phyloP scores from a whole-genome alignment of 2,113 vertebrate species.

The Apaloderma vittatum region DNA sequence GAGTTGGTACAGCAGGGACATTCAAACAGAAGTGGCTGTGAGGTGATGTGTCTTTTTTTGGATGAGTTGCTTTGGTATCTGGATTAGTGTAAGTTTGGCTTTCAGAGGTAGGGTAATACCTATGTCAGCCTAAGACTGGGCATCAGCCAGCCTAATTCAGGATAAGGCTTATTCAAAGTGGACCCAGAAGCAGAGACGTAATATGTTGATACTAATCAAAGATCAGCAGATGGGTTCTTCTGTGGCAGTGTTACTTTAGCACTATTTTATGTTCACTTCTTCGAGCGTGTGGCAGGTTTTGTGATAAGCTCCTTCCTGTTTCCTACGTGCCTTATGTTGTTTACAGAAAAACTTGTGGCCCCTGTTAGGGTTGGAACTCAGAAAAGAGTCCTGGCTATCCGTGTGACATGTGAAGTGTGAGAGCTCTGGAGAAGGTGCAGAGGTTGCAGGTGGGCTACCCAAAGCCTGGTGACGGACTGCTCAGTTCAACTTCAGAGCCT shows the following conservation, averaged over 20 bases:
- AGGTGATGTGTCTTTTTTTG: neutral
- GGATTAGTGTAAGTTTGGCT: slow-evolving; percentile 18
- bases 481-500: neutral
- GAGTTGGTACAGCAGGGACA: neutral
- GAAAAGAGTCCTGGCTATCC: neutral
- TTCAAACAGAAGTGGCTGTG: neutral
- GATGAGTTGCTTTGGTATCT: neutral
- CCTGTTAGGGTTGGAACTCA: neutral
- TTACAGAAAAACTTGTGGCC: neutral
- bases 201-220: neutral
- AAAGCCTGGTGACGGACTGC: neutral
- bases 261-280: neutral
- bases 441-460: accelerated
- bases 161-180: neutral
- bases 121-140: neutral
- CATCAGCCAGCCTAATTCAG: slow-evolving; percentile 35
- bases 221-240: neutral
- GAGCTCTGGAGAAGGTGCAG: neutral
- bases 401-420: accelerated
- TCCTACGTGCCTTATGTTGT: accelerated
- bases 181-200: accelerated
- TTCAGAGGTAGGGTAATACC: neutral
- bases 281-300: neutral
- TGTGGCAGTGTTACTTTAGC: neutral
- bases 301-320: neutral